Evolutionary conservation across 2,888 invertebrate species (phyloP), one percentile per base, ranked within the genome.

Genomic region (Heliconius charithonia): DNA sequence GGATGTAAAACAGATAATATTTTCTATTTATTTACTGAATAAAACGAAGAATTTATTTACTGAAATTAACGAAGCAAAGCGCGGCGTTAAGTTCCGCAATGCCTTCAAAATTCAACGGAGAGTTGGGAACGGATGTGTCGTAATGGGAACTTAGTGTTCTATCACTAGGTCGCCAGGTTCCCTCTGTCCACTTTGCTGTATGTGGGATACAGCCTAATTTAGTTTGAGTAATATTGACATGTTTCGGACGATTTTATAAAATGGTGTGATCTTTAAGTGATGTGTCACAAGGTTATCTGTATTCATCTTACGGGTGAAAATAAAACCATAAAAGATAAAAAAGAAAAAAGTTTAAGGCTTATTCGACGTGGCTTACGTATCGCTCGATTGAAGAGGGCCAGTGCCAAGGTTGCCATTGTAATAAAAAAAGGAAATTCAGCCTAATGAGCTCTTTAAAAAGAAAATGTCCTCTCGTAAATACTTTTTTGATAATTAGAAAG

Each of bases 391-490:
- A 63, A 74, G 73, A 74, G 73, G 63, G 63, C 62, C 56, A 72
- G 72, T 59, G 37, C 41, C 37, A 27, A 74, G 62, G 41, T 74
- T 74, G 74, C 45, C 12, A 41, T 74, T 63, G 63, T 63, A 63
- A 63, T 74, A 63, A 63, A 63, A 51, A 74, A 74, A 41, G 63
- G 63, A 74, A 74, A 74, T 74, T 41, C 27, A 22, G 41, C 41
- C 74, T 63, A 74, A 74, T 74, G 74, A 74, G 41, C 62, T 74
- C 73, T 74, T 74, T 45, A 62, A 74, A 62, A 41, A 74, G 62
- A 63, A 74, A 74, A 74, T 32, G 73, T 27, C 62, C 73, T 73
- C 62, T 73, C 73, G 62, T 63, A 74, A 74, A 63, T 74, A 74
- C 41, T 41, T 41, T 63, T 63, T 56, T 72, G 32, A 74, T 63